Base-by-base conservation (phyloP, 2,797 vertebrate genomes). In the Bradypodion pumilum region DNA sequence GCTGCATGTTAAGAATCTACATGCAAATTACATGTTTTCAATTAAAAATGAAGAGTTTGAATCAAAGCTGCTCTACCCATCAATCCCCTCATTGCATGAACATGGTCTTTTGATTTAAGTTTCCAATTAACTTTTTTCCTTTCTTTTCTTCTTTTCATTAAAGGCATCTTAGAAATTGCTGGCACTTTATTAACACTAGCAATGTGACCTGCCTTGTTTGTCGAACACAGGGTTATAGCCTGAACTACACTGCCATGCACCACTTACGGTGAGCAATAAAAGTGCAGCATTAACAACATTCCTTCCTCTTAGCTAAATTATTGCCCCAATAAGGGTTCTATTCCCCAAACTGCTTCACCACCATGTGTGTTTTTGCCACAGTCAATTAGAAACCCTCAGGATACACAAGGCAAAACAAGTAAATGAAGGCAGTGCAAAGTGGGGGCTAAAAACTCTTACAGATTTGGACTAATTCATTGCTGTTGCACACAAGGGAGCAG, bases 41-140 rank as follows among this genome's bases (percentile, higher is more conserved):
- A 59, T 62, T 10, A 82, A 40, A 90, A 88, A 85, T 72, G n/a
- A 82, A 1, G 9, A 44, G 4, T 40, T 74, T 63, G 52, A 21
- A 5, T 42, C 72, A 73, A 77, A 70, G 80, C 83, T 72, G 27
- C 89, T 27, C 29, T 2, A 73, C 77, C 23, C 44, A 60, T 46
- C 73, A 25, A 2, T 87, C 68, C 52, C 66, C 46, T 84, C 60
- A 80, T 19, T 76, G 81, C 2, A 16, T 76, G 16, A 63, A 85
- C 80, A 37, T 72, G 19, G 25, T 68, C 29, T 65, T 85, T 35
- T 68, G 3, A 74, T 80, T 82, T 78, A 76, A 65, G 10, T 73
- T 87, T 87, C 78, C 60, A 87, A 82, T 89, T 91, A 90, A 85
- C 85, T 85, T 60, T 2, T 77, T 81, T 15, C 49, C 83, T 49